Percentiles rank a stretch among this genome's conserved stretches.
Conservation (phyloP, 2,888 invertebrate species). For the Metopia argyrocephala region DNA sequence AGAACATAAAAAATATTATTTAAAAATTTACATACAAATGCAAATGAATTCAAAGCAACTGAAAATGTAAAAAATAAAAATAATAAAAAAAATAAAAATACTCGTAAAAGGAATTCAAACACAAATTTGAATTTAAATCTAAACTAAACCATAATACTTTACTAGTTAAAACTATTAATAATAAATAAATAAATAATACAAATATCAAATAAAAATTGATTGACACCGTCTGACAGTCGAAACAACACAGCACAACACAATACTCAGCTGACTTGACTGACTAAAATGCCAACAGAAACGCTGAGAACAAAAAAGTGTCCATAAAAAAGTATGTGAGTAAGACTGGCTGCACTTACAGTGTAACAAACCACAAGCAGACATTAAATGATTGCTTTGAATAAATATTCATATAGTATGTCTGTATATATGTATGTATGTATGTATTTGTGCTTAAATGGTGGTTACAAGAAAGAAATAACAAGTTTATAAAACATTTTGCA, state of each 20-base stretch:
- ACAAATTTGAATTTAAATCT: background rate
- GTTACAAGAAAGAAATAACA: background rate
- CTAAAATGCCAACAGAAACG: background rate
- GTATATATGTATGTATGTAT: background rate
- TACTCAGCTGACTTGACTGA: background rate
- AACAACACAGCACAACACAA: background rate
- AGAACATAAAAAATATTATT: background rate
- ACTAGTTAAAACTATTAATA: conserved; percentile 44
- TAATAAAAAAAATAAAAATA: conserved; percentile 16
- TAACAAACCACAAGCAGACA: background rate
- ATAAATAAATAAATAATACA: conserved; percentile 64
- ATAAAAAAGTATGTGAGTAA: background rate
- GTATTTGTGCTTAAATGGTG: background rate
- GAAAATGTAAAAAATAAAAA: background rate
- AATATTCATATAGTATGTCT: background rate
- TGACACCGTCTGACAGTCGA: conserved; percentile 54
- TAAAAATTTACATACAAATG: conserved; percentile 53
- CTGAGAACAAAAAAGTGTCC: too few relatives aligned
- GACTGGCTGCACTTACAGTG: background rate
- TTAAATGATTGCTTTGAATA: too few relatives aligned
- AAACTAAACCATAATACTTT: background rate
- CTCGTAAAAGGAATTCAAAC: conserved; percentile 19
- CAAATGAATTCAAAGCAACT: conserved; percentile 24
- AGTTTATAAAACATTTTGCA: background rate
- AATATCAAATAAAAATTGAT: conserved; percentile 62